Evolutionary conservation across 2,888 invertebrate species (phyloP), one percentile per base, ranked within the genome.

Genomic region (Sphaeridia pumilis): DNA sequence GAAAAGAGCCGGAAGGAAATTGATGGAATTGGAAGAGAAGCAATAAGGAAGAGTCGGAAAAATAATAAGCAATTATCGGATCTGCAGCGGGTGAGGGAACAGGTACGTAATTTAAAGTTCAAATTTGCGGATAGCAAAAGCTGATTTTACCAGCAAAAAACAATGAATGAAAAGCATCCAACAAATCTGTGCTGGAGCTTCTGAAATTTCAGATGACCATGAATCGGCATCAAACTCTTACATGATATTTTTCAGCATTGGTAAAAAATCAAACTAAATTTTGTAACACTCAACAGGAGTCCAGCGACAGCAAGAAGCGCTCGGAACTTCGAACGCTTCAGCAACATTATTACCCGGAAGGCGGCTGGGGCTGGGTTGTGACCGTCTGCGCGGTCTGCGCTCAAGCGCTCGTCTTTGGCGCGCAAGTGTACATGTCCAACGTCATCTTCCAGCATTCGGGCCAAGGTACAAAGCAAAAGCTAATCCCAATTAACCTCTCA

Each of bases 331-430:
- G 65, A 31, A 75, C 75, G 47, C 70, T 76, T 56, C 70, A 82
- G 61, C 82, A 85, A 66, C 84, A 87, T 68, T 87, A 87, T 72
- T 87, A 87, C 71, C 87, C 87, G 28, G 87, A 87, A 71, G 86
- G 86, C 5, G 87, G 86, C 0, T 87, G 87, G 87, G 88, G 87
- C 4, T 88, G 86, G 85, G 78, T 84, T 49, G 80, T 87, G 48
- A 76, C 85, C 1, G 74, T 77, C 20, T 83, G 81, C 25, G 83
- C 82, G 20, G 76, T 84, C 22, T 70, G 83, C 24, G 83, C 81
- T 34, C 84, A 87, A 69, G 73, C 84, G 28, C 71, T 88, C 31
- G 78, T 82, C 21, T 82, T 84, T 66, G 87, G 87, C 1, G 72
- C 85, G 61, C 83, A 86, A 67, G 75, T 84, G 63, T 80, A 58